These are phyloP conservation scores for Chironomus tepperi DNA, from an alignment of 1,140 invertebrate species.

Conservation along the genomic window DNA sequence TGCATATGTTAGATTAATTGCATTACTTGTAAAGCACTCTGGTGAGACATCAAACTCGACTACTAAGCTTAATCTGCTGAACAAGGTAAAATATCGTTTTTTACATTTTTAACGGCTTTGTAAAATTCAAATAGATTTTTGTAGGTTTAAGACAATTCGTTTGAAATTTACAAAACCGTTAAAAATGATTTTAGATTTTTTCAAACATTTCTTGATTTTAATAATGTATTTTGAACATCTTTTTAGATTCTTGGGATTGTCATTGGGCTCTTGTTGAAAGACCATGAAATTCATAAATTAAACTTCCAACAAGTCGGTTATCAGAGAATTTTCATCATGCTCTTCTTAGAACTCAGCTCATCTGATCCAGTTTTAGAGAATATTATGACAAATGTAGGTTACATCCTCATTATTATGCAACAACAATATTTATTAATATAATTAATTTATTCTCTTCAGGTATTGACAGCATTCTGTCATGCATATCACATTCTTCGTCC, in stretches of 20 bases:
- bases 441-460: constrained; percentile 40
- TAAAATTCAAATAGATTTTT: too few species aligned
- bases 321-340: constrained; percentile 93
- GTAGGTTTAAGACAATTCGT: too few species aligned
- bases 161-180: too few species aligned
- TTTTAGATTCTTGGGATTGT: constrained; percentile 78
- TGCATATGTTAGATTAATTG: constrained; percentile 89
- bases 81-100: constrained; percentile 58
- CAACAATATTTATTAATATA: constrained; percentile 18
- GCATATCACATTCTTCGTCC: constrained; percentile 86
- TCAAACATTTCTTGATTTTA: too few species aligned
- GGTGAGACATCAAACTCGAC: constrained; percentile 79
- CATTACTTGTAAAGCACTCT: constrained; percentile 92
- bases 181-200: too few species aligned
- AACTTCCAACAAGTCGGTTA: constrained; percentile 97
- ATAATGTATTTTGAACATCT: neutral
- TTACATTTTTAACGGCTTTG: neutral
- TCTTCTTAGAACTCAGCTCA: constrained; percentile 92
- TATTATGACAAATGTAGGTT: constrained; percentile 32
- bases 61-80: constrained; percentile 93
- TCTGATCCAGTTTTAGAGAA: constrained; percentile 75
- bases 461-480: constrained; percentile 84
- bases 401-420: constrained; percentile 27
- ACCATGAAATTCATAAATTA: constrained; percentile 78
- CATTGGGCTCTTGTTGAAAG: constrained; percentile 86